Conservation (phyloP, 2,888 invertebrate genomes). For the Epinotia nisella region DNA sequence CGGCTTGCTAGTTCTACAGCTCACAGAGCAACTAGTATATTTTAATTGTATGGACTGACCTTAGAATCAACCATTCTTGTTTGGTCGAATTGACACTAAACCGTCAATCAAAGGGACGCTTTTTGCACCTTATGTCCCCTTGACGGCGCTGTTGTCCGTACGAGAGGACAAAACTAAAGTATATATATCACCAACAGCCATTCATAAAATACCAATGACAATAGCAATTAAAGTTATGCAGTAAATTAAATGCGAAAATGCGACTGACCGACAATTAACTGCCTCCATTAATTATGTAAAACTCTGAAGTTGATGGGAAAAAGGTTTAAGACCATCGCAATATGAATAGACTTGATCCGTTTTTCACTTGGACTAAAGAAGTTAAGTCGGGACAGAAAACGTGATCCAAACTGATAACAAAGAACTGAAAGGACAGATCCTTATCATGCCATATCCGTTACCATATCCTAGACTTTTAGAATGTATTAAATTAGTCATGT, state of each 20-base stretch:
- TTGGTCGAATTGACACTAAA: too few relatives aligned
- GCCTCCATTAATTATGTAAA: constrained; percentile 37
- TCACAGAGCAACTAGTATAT: too few relatives aligned
- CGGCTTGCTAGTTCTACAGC: too few relatives aligned
- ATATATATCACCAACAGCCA: constrained; percentile 15
- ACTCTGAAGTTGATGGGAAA: background rate
- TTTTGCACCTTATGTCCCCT: background rate
- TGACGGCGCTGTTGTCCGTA: background rate
- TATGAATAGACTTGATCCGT: background rate
- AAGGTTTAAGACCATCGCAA: constrained; percentile 11
- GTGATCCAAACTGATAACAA: constrained; percentile 37
- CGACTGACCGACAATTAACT: constrained; percentile 33
- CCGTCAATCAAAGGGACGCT: background rate
- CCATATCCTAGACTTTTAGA: constrained; percentile 34
- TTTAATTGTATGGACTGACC: too few relatives aligned
- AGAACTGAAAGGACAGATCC: constrained; percentile 40
- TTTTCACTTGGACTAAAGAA: background rate
- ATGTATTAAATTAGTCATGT: constrained; percentile 28
- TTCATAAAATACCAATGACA: constrained; percentile 27
- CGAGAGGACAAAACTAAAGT: constrained; percentile 2
- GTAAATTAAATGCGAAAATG: constrained; percentile 42
- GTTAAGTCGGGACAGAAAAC: constrained; percentile 31
- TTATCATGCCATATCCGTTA: constrained; percentile 40
- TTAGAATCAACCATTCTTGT: too few relatives aligned
- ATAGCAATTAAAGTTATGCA: constrained; percentile 33